Percentiles rank a stretch among this genome's conserved stretches.
Conservation (phyloP, 23 tunicate genomes). For the Botrylloides violaceus region DNA sequence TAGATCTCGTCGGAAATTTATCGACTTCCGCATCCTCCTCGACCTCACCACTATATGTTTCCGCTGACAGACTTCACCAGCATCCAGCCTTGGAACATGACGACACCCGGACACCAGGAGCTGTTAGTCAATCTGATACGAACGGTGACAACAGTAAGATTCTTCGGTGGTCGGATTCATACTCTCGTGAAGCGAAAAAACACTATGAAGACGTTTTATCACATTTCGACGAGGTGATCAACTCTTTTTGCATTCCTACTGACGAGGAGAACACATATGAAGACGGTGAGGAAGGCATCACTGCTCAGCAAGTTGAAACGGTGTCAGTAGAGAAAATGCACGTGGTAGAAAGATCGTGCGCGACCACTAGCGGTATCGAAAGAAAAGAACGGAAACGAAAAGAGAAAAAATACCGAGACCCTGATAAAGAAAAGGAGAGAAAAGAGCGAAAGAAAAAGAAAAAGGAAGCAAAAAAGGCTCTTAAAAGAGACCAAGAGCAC, state of each 20-base stretch:
- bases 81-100: background rate
- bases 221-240: slow-evolving; percentile 12
- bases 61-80: background rate
- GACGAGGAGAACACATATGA: background rate
- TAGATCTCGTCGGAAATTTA: slow-evolving; percentile 72
- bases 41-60: slow-evolving; percentile 4
- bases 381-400: background rate
- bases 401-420: slow-evolving; percentile 3
- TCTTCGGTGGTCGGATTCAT: background rate
- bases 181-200: background rate
- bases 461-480: background rate
- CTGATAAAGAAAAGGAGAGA: slow-evolving; percentile 14
- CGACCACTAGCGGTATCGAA: background rate
- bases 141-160: background rate
- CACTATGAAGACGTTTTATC: background rate
- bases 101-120: background rate
- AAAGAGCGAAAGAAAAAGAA: slow-evolving; percentile 11
- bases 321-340: background rate
- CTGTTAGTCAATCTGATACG: background rate
- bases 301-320: background rate
- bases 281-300: background rate
- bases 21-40: background rate
- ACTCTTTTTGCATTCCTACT: background rate
- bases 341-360: background rate
- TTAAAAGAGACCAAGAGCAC: background rate